Percentiles rank a stretch among this genome's conserved stretches.
Evolutionary conservation across 30 jellyfish, hydroid and myxozoan genomes (phyloP).

Genomic region (Pseudorhiza aurosa): DNA sequence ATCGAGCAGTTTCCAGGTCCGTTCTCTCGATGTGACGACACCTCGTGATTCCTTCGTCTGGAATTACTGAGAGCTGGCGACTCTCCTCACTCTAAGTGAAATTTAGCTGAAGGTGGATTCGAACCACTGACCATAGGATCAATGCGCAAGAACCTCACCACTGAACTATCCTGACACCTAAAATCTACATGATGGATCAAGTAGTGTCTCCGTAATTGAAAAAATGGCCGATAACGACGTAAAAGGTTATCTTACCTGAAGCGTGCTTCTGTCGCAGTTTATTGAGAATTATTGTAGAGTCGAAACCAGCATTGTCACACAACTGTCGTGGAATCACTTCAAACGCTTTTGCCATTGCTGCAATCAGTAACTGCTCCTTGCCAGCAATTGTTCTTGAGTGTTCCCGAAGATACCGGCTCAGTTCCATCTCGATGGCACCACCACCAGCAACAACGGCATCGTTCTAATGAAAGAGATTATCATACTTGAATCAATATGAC

Average conservation of each 20-base stretch:
- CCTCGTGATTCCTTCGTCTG: no score
- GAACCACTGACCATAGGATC: no score
- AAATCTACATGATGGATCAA: no score
- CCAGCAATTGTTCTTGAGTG: constrained; percentile 97
- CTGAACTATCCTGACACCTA: no score
- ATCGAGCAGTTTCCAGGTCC: no score
- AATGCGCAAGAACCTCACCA: no score
- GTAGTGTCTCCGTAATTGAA: no score
- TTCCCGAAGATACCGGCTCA: constrained; percentile 90
- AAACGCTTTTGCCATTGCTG: constrained; percentile 96
- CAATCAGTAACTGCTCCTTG: constrained; percentile 90
- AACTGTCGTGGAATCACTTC: constrained; percentile 98
- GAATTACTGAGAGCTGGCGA: no score
- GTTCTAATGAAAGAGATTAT: constrained; percentile 54
- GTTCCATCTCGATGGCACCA: constrained; percentile 99
- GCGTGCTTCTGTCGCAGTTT: constrained; percentile 94
- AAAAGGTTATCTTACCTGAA: constrained; percentile 58
- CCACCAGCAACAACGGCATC: constrained; percentile 99
- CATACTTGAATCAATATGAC: no score
- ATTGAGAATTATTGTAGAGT: constrained; percentile 81
- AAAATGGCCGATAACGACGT: background rate
- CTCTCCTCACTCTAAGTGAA: no score
- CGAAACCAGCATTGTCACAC: constrained; percentile 99
- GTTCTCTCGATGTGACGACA: no score
- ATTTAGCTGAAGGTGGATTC: no score